phyloP scores from a whole-genome alignment of 1,140 invertebrate genomes.

The Brachionus asplanchnoidis region DNA sequence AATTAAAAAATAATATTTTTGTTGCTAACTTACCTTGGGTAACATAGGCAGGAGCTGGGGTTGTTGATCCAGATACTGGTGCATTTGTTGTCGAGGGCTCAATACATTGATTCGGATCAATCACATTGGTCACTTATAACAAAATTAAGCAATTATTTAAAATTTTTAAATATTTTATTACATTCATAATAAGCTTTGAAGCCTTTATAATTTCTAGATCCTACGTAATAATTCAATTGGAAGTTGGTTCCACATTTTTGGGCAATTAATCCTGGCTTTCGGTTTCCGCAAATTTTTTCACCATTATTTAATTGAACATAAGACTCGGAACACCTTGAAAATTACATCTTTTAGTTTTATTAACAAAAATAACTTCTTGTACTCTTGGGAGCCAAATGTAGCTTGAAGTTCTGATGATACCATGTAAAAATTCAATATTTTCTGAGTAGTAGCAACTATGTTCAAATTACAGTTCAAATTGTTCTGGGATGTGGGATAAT shows the following conservation, averaged over 20 bases:
- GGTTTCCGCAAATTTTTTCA: conserved; percentile 8
- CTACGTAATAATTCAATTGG: neutral
- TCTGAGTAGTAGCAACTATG: neutral
- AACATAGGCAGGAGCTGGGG: neutral
- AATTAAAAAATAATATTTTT: too few relatives aligned
- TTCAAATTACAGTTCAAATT: conserved; percentile 32
- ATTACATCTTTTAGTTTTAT: neutral
- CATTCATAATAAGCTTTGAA: conserved; percentile 28
- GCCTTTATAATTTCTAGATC: conserved; percentile 30
- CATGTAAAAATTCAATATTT: conserved; percentile 21
- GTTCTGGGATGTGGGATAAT: neutral
- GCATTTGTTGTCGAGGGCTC: neutral
- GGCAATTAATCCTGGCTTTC: neutral
- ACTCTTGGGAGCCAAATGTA: conserved; percentile 17
- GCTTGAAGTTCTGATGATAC: conserved; percentile 11
- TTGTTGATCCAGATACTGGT: neutral
- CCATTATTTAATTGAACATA: conserved; percentile 27
- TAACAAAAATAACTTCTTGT: neutral
- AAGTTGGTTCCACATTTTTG: conserved; percentile 26
- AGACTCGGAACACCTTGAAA: conserved; percentile 26
- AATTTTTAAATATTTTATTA: neutral
- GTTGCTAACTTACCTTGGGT: neutral
- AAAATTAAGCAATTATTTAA: neutral
- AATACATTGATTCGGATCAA: conserved; percentile 4
- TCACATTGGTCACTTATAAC: neutral